These are phyloP conservation scores for Hypercompe scribonia DNA, from an alignment of 2,888 invertebrate species.

Conservation along the genomic window DNA sequence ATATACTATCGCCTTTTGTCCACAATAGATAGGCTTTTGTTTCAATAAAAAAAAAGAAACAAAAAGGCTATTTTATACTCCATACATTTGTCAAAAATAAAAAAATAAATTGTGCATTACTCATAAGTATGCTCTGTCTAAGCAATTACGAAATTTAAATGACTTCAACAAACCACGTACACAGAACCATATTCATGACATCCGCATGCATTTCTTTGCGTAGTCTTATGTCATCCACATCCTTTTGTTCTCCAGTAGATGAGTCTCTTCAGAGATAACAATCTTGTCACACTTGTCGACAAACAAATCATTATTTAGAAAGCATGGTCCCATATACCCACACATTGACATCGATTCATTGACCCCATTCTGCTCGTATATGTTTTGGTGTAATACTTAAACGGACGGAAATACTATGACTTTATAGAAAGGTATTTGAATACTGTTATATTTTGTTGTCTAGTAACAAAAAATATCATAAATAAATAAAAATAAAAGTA, in stretches of 20 bases:
- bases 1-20: too few species aligned
- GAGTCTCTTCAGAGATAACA: conserved; percentile 8
- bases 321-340: conserved; percentile 19
- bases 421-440: not conserved
- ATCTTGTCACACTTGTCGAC: conserved; percentile 13
- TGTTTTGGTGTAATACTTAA: conserved; percentile 15
- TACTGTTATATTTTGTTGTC: too few species aligned
- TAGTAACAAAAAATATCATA: too few species aligned
- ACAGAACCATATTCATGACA: not conserved
- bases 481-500: too few species aligned
- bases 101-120: not conserved
- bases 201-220: conserved; percentile 11
- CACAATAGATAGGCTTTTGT: too few species aligned
- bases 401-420: not conserved
- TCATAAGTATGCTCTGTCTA: not conserved
- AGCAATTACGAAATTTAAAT: not conserved
- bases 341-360: conserved; percentile 18
- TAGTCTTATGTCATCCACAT: conserved; percentile 13
- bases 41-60: too few species aligned
- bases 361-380: conserved; percentile 20
- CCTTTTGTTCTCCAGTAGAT: conserved; percentile 2
- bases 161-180: conserved; percentile 4
- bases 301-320: conserved; percentile 26
- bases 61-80: not conserved
- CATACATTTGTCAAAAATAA: not conserved